phyloP scores from a whole-genome alignment of 2,797 vertebrate genomes.

The Gouania willdenowi region DNA sequence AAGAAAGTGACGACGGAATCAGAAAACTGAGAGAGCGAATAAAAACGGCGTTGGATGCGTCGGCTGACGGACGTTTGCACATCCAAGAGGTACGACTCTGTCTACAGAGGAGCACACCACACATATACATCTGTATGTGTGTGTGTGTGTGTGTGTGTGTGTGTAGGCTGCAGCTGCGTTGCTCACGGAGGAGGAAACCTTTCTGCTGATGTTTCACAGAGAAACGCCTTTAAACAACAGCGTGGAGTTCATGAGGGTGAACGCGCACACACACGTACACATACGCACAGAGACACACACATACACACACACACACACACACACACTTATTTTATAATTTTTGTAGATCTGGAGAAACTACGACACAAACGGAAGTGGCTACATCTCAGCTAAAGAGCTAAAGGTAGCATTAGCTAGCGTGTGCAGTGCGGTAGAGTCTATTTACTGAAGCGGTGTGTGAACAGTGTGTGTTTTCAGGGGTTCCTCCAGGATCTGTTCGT shows the following conservation, averaged over 20 bases:
- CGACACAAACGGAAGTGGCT: conserved; percentile 89
- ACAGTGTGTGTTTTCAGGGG: too few species aligned
- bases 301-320: too few species aligned
- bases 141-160: too few species aligned
- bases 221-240: conserved; percentile 91
- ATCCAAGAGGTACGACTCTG: conserved; percentile 93
- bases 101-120: too few species aligned
- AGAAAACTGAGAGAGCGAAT: conserved; percentile 73
- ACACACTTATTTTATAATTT: too few species aligned
- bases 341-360: conserved; percentile 89
- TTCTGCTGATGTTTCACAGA: conserved; percentile 86
- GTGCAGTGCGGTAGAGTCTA: too few species aligned
- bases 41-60: conserved; percentile 58
- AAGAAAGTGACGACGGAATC: conserved; percentile 66
- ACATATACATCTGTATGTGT: too few species aligned
- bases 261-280: too few species aligned
- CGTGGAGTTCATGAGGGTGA: conserved; percentile 93
- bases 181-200: conserved; percentile 87
- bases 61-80: conserved; percentile 67
- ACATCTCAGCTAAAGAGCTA: conserved; percentile 85
- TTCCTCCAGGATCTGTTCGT: conserved; percentile 87
- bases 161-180: conserved; percentile 80
- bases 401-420: too few species aligned
- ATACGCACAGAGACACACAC: too few species aligned
- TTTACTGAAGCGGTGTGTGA: too few species aligned